Evolutionary conservation across 1,140 invertebrate genomes (phyloP), one percentile per base, ranked within the genome.

Genomic region (Magallana angulata): DNA sequence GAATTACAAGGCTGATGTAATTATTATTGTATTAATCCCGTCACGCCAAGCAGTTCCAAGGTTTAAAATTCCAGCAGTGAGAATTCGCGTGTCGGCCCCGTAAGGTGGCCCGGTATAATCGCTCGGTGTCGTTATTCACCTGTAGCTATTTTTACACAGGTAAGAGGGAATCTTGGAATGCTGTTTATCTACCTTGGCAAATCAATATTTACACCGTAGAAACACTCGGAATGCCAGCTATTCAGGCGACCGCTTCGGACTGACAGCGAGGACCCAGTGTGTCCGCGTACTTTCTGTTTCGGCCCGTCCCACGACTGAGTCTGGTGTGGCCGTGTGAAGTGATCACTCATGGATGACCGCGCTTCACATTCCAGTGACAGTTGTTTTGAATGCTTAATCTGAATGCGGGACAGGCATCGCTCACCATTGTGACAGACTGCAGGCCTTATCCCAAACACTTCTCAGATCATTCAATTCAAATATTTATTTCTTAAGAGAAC

Each of bases 161-260:
- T 87, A 71, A 83, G 83, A 71, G 18, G n/a, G 57, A 87, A 87
- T 82, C 68, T 76, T 76, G 56, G 82, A 84, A 87, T 87, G 86
- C 85, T 30, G 85, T 86, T 86, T 86, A 86, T 86, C 85, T 86
- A 86, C 76, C 76, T 82, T 86, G 48, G 18, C 80, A 82, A 60
- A 86, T 86, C 85, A 82, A 86, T 84, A 84, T 84, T 84, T 84
- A 83, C 82, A 87, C 62, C 62, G 81, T 83, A 71, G 86, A 84
- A 81, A 76, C 57, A 80, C 36, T 68, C 36, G 86, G 81, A 68
- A 87, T 84, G 62, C 14, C 56, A 87, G 81, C 68, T 84, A 87
- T 87, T 87, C 71, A 84, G 71, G 83, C 57, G 36, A 14, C 36
- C 9, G 24, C 80, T n/a, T 62, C 57, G 82, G 24, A 87, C 36